phyloP scores from a whole-genome alignment of 2,797 vertebrate genomes.

The Corythornis leucogaster region DNA sequence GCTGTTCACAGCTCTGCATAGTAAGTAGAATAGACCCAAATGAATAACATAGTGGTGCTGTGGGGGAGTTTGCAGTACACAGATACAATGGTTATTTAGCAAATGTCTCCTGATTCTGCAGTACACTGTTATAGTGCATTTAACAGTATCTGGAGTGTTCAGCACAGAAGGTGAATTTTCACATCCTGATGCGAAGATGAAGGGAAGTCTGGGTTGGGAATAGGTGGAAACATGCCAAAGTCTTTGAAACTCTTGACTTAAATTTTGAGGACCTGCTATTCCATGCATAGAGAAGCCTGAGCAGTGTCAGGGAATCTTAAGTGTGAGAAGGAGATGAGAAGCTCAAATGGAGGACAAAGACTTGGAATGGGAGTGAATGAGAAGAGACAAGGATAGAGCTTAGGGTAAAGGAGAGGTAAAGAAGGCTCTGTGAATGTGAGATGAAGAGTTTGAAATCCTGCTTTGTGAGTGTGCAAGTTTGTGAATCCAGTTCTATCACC shows the following conservation, averaged over 20 bases:
- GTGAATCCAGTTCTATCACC: not conserved
- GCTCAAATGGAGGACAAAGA: not conserved
- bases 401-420: constrained; percentile 6
- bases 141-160: not conserved
- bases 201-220: not conserved
- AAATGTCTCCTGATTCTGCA: not conserved
- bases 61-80: not conserved
- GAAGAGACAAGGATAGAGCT: not conserved
- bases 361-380: not conserved
- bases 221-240: not conserved
- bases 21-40: not conserved
- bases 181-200: not conserved
- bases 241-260: not conserved
- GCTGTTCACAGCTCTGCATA: not conserved
- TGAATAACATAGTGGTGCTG: not conserved
- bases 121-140: not conserved
- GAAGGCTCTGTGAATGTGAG: constrained; percentile 26
- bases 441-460: not conserved
- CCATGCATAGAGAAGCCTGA: not conserved
- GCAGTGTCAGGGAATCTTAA: not conserved
- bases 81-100: not conserved
- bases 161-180: not conserved
- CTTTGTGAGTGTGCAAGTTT: not conserved
- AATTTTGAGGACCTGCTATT: not conserved
- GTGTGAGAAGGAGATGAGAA: not conserved